These are phyloP conservation scores for Mus caroli DNA, from an alignment of 2,797 vertebrate species.

Conservation along the genomic window DNA sequence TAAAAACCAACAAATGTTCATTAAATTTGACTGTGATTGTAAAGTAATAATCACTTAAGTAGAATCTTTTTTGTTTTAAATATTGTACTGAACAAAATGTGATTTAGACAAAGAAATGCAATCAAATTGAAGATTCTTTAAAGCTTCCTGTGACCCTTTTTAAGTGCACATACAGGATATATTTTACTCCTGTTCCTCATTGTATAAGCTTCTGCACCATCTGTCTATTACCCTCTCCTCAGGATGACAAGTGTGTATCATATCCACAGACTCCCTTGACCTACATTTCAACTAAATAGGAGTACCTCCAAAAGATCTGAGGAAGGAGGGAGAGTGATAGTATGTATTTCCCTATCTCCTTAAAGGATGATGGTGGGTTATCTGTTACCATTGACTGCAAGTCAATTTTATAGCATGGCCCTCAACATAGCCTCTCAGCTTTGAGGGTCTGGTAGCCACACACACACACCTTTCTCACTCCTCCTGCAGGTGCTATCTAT, in stretches of 20 bases:
- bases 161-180: neutral
- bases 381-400: constrained; percentile 39
- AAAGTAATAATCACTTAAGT: constrained; percentile 68
- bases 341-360: neutral
- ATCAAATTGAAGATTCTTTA: constrained; percentile 45
- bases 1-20: constrained; percentile 73
- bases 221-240: neutral
- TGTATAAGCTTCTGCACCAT: neutral
- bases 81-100: constrained; percentile 62
- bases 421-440: neutral
- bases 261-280: neutral
- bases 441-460: neutral
- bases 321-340: neutral
- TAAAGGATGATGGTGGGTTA: neutral
- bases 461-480: neutral
- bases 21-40: constrained; percentile 73
- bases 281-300: neutral
- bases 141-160: constrained; percentile 40
- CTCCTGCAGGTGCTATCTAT: neutral
- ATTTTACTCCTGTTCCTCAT: neutral
- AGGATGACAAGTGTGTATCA: neutral
- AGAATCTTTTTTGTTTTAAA: constrained; percentile 61
- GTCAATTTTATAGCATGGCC: neutral
- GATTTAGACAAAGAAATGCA: constrained; percentile 58
- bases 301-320: neutral